phyloP scores from a whole-genome alignment of 2,797 vertebrate genomes.

The Acomys russatus region DNA sequence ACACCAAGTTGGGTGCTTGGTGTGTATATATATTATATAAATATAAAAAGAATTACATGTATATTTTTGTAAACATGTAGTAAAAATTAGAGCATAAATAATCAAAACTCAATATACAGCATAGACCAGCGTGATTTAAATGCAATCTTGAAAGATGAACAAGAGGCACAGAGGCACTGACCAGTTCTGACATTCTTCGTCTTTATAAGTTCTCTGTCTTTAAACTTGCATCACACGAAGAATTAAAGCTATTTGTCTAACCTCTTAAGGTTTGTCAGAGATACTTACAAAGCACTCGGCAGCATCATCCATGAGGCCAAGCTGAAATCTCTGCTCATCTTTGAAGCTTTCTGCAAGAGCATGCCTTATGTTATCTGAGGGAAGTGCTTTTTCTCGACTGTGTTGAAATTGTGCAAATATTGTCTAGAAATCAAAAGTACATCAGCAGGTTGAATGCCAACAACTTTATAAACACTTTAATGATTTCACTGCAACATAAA shows the following conservation, averaged over 20 bases:
- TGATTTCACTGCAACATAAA: background rate
- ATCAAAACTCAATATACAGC: conserved; percentile 2
- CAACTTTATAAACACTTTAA: background rate
- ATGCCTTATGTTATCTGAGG: conserved; percentile 97
- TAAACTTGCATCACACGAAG: background rate
- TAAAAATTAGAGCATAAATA: background rate
- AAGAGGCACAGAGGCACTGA: background rate
- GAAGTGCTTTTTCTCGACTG: conserved; percentile 96
- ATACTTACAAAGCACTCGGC: conserved; percentile 98
- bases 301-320: conserved; percentile 99
- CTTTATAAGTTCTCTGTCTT: background rate
- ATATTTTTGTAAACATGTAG: background rate
- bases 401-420: conserved; percentile 99
- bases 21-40: background rate
- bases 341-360: conserved; percentile 99
- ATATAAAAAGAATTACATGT: background rate
- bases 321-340: conserved; percentile 98
- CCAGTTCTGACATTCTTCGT: background rate
- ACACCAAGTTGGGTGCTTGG: background rate
- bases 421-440: conserved; percentile 88
- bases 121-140: background rate
- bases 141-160: background rate
- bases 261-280: background rate
- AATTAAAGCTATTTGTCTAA: background rate
- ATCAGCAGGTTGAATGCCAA: background rate